Conservation (phyloP, 35 echinoderm and acorn worm species). For the Amphiura filiformis region DNA sequence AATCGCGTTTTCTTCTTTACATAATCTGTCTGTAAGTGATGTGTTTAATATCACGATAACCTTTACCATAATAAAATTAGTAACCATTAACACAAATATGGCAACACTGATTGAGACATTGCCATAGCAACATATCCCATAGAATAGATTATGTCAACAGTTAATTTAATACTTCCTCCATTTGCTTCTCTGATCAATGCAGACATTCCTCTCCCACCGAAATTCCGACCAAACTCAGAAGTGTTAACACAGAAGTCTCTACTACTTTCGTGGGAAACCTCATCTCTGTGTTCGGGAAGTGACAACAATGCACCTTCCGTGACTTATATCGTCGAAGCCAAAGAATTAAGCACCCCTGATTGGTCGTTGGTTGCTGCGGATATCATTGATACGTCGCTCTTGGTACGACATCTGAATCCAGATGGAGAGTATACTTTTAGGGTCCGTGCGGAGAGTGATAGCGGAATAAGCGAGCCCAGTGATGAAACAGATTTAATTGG, state of each 20-base stretch:
- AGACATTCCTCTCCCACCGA: slow-evolving; percentile 25
- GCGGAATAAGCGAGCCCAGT: slow-evolving; percentile 78
- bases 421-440: slow-evolving; percentile 66
- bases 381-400: slow-evolving; percentile 62
- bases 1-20: too few species aligned
- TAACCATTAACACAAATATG: too few species aligned
- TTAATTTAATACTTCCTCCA: too few species aligned
- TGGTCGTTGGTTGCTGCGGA: slow-evolving; percentile 67
- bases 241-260: slow-evolving; percentile 32
- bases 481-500: slow-evolving; percentile 68
- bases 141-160: too few species aligned
- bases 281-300: not conserved
- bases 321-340: slow-evolving; percentile 76
- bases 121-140: too few species aligned
- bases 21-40: too few species aligned
- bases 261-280: slow-evolving; percentile 53
- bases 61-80: too few species aligned
- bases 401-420: slow-evolving; percentile 57
- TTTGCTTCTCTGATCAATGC: too few species aligned
- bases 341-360: slow-evolving; percentile 43
- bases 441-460: slow-evolving; percentile 76
- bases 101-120: too few species aligned
- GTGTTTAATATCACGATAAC: too few species aligned
- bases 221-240: slow-evolving; percentile 8
- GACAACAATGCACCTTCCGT: slow-evolving; percentile 13